A percentile compares a stretch with the other conserved stretches of the same genome.
These are phyloP conservation scores for Holacanthus passer DNA, from an alignment of 2,113 vertebrate genomes.

Conservation along the genomic window DNA sequence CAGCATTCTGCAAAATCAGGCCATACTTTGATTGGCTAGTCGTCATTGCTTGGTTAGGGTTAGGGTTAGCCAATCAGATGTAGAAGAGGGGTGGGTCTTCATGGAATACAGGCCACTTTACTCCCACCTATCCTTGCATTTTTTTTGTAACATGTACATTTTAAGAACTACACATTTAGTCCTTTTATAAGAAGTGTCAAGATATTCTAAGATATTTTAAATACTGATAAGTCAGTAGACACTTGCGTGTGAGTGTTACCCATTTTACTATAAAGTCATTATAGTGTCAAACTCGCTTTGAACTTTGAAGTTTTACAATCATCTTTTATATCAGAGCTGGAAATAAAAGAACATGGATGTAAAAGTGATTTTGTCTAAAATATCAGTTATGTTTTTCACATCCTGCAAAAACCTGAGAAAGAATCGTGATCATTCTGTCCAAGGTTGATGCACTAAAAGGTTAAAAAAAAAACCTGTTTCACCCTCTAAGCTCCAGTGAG, in stretches of 20 bases:
- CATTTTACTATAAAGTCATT: too few relatives aligned
- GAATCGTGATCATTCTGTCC: constrained; percentile 21
- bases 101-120: too few relatives aligned
- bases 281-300: not conserved
- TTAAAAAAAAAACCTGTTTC: not conserved
- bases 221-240: too few relatives aligned
- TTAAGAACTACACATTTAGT: too few relatives aligned
- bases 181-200: too few relatives aligned
- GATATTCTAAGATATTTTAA: too few relatives aligned
- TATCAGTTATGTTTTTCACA: not conserved
- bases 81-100: too few relatives aligned
- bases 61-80: too few relatives aligned
- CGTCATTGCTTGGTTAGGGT: too few relatives aligned
- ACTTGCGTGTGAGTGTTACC: too few relatives aligned
- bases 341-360: constrained; percentile 14
- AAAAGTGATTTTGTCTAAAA: not conserved
- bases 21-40: too few relatives aligned
- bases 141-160: not conserved
- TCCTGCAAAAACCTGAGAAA: constrained; percentile 12
- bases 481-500: constrained; percentile 1
- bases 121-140: not conserved
- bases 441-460: constrained; percentile 40
- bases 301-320: not conserved
- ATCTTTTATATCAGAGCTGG: not conserved
- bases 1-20: too few relatives aligned